These are phyloP conservation scores for Tetanocera ferruginea DNA, from an alignment of 2,888 invertebrate species.

Conservation along the genomic window DNA sequence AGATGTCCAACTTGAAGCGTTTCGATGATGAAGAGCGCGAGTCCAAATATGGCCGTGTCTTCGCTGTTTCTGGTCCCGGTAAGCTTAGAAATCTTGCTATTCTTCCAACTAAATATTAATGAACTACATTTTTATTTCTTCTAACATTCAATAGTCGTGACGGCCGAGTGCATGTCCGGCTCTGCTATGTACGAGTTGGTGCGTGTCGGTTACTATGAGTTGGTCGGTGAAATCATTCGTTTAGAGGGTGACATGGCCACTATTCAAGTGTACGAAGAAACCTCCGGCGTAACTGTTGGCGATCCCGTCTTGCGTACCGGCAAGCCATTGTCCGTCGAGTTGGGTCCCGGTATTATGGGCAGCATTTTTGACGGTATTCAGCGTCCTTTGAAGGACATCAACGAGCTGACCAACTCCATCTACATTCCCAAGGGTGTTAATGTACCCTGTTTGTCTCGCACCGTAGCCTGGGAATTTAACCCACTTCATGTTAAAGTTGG, in stretches of 20 bases:
- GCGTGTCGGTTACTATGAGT: conserved; percentile 96
- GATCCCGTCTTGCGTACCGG: conserved; percentile 99
- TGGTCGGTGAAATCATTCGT: conserved; percentile 99
- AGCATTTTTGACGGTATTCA: conserved; percentile 99
- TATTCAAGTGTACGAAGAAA: conserved; percentile 98
- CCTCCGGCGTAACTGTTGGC: conserved; percentile 98
- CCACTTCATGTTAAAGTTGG: conserved; percentile 89
- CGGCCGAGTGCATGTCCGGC: conserved; percentile 98
- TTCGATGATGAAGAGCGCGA: conserved; percentile 89
- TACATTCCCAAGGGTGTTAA: conserved; percentile 99
- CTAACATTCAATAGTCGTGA: conserved; percentile 83
- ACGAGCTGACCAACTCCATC: conserved; percentile 93
- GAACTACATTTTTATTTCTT: conserved; percentile 46
- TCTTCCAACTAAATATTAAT: neutral
- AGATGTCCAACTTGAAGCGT: conserved; percentile 79
- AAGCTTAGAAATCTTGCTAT: conserved; percentile 46
- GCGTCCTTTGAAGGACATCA: conserved; percentile 96
- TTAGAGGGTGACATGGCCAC: conserved; percentile 99
- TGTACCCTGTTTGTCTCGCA: conserved; percentile 88
- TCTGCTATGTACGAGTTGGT: conserved; percentile 99
- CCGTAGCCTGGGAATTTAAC: conserved; percentile 91
- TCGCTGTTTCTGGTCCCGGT: conserved; percentile 99
- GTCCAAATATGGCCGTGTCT: conserved; percentile 92
- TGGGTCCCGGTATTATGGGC: conserved; percentile 99
- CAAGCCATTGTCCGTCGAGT: conserved; percentile 98